Conservation (phyloP, 2,113 vertebrate genomes). For the Falcunculus frontatus region DNA sequence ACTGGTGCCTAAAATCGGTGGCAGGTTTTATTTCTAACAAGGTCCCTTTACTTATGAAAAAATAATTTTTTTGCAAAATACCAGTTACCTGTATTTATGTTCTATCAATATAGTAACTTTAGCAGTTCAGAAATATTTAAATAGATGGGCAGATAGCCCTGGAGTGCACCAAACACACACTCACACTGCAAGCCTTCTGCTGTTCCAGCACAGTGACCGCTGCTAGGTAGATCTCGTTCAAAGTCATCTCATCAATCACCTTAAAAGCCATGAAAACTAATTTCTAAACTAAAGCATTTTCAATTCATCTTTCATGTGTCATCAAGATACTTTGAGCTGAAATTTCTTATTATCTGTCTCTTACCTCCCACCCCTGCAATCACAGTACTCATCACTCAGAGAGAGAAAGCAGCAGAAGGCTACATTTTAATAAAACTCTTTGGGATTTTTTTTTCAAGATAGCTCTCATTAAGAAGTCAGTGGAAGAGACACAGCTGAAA, state of each 20-base stretch:
- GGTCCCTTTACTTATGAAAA: not conserved
- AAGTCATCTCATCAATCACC: slow-evolving; percentile 43
- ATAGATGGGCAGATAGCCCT: not conserved
- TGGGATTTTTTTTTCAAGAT: not conserved
- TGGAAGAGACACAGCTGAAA: not conserved
- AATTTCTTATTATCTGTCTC: slow-evolving; percentile 45
- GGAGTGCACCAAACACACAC: not conserved
- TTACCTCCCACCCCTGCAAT: slow-evolving; percentile 41
- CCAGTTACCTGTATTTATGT: not conserved
- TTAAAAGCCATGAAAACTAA: slow-evolving; percentile 39
- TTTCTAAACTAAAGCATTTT: slow-evolving; percentile 49
- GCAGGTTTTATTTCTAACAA: not conserved
- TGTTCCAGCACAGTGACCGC: not conserved
- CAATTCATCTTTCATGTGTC: slow-evolving; percentile 35
- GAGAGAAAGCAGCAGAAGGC: not conserved
- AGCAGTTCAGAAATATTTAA: not conserved
- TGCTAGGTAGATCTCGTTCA: not conserved
- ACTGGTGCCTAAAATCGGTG: not conserved
- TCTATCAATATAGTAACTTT: not conserved
- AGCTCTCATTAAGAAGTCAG: not conserved
- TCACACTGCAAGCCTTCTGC: not conserved
- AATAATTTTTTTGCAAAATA: not conserved
- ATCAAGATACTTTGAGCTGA: slow-evolving; percentile 12
- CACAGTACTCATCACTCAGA: slow-evolving; percentile 2
- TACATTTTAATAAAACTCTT: not conserved